Percentiles rank a stretch among this genome's conserved stretches.
These are phyloP conservation scores for Ophioninae sp. DNA, from an alignment of 2,888 invertebrate species.

Conservation along the genomic window DNA sequence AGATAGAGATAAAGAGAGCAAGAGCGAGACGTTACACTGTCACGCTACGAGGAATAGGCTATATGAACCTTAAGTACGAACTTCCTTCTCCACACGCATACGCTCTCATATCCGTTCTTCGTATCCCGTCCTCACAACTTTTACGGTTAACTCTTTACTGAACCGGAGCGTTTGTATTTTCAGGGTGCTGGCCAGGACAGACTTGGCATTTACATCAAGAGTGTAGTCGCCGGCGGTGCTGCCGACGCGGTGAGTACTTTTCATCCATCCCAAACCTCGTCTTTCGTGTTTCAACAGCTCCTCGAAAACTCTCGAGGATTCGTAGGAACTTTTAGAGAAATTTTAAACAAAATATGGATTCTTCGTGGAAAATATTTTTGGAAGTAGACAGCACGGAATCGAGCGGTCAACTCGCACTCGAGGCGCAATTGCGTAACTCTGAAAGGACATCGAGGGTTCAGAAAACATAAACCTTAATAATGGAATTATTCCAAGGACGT, in stretches of 20 bases:
- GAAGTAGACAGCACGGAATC: not conserved
- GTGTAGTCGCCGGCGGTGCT: constrained; percentile 96
- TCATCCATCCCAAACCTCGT: not conserved
- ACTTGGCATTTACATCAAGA: constrained; percentile 99
- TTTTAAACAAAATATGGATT: not conserved
- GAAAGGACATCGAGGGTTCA: no score
- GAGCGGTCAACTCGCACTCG: not conserved
- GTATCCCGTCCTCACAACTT: constrained; percentile 57
- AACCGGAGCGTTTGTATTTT: constrained; percentile 55
- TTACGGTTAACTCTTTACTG: constrained; percentile 64
- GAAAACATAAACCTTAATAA: no score
- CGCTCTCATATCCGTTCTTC: constrained; percentile 56
- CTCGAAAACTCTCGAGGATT: not conserved
- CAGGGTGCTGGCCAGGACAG: constrained; percentile 90
- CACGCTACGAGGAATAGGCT: constrained; percentile 63
- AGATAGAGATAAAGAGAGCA: constrained; percentile 14
- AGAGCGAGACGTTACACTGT: constrained; percentile 55
- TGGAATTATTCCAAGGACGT: no score
- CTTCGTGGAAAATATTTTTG: not conserved
- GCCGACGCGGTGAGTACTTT: constrained; percentile 86
- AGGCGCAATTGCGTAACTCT: no score
- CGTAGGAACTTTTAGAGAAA: not conserved
- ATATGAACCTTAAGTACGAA: constrained; percentile 61
- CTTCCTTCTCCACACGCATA: constrained; percentile 61
- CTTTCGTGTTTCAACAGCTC: not conserved